Evolutionary conservation across 1,140 invertebrate species (phyloP).

Genomic region (Diorhabda sublineata): DNA sequence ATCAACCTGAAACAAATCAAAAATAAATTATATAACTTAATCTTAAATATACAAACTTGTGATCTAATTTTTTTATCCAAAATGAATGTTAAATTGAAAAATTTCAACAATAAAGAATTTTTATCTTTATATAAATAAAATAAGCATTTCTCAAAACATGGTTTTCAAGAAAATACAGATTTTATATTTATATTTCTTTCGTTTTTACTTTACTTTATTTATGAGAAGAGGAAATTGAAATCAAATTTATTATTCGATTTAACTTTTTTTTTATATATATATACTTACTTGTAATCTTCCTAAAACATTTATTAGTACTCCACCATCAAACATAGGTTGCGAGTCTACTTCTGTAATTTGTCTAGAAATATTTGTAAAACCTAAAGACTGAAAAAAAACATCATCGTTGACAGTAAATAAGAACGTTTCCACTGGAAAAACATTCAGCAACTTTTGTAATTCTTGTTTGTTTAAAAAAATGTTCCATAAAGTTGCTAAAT

Average conservation of each 20-base stretch:
- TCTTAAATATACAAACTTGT: neutral
- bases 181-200: neutral
- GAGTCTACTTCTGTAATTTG: conserved; percentile 89
- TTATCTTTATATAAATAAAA: neutral
- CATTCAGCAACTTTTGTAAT: neutral
- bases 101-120: neutral
- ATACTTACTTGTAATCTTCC: conserved; percentile 83
- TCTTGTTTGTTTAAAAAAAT: no score
- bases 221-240: neutral
- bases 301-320: conserved; percentile 87
- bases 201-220: neutral
- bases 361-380: conserved; percentile 90
- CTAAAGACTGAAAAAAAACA: conserved; percentile 64
- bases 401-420: neutral
- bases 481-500: no score
- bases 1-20: conserved; percentile 63
- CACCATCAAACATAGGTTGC: conserved; percentile 93
- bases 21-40: conserved; percentile 7
- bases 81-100: neutral
- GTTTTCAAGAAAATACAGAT: neutral
- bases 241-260: neutral
- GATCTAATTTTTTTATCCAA: neutral
- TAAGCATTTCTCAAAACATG: neutral
- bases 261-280: neutral
- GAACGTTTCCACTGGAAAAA: conserved; percentile 12